phyloP scores from a whole-genome alignment of 2,113 vertebrate species.

The Corythaixoides concolor region DNA sequence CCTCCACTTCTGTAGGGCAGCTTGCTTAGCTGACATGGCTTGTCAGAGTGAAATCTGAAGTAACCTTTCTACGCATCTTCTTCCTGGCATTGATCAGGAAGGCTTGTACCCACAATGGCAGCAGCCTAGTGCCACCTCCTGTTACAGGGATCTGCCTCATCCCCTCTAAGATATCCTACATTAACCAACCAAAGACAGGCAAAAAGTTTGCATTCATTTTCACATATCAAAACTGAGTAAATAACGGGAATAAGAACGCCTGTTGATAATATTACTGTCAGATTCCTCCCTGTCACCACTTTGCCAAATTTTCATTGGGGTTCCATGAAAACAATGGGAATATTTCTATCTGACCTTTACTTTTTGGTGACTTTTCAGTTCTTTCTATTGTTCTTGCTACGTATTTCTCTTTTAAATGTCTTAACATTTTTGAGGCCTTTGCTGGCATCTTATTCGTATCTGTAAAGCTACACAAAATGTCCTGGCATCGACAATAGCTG shows the following conservation, averaged over 20 bases:
- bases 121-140: accelerated
- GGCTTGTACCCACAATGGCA: not conserved
- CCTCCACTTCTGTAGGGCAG: not conserved
- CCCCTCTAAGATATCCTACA: not conserved
- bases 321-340: accelerated
- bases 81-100: not conserved
- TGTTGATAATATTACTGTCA: not conserved
- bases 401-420: not conserved
- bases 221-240: not conserved
- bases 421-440: not conserved
- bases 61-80: not conserved
- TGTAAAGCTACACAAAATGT: not conserved
- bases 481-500: not conserved
- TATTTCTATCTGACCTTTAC: not conserved
- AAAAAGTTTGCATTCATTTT: not conserved
- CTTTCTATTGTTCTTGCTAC: not conserved
- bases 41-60: not conserved
- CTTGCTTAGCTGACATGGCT: not conserved
- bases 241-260: not conserved
- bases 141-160: not conserved
- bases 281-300: not conserved
- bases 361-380: not conserved
- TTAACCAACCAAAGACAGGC: not conserved
- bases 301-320: not conserved
- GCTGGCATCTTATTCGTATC: not conserved